phyloP scores from a whole-genome alignment of 2,797 vertebrate genomes.

The Sebastes matsubarae region DNA sequence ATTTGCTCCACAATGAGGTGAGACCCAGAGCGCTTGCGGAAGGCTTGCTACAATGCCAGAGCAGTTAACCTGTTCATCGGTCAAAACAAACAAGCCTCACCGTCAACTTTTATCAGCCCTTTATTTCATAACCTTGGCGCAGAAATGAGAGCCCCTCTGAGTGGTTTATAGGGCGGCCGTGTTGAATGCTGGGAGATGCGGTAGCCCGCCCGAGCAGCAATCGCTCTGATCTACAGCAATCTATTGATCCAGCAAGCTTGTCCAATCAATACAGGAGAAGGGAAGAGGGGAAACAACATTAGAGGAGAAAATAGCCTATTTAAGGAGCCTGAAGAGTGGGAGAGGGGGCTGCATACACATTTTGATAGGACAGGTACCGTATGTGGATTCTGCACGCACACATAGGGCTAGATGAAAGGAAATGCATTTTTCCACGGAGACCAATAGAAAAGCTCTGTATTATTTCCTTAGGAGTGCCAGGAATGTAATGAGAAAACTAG shows the following conservation, averaged over 20 bases:
- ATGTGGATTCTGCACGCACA: constrained; percentile 47
- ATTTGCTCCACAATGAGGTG: constrained; percentile 78
- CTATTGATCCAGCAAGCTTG: constrained; percentile 78
- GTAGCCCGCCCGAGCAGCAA: constrained; percentile 61
- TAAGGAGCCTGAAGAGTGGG: constrained; percentile 59
- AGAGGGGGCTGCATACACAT: constrained; percentile 37
- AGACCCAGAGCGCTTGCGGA: constrained; percentile 54
- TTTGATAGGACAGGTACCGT: constrained; percentile 56
- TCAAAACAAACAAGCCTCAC: constrained; percentile 77
- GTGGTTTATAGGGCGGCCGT: constrained; percentile 50
- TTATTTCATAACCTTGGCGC: constrained; percentile 73
- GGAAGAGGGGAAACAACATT: constrained; percentile 78
- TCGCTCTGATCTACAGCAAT: constrained; percentile 81
- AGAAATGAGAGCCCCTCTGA: constrained; percentile 64
- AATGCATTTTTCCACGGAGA: constrained; percentile 63
- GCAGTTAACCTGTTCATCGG: constrained; percentile 78
- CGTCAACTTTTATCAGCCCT: constrained; percentile 71
- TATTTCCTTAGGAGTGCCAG: constrained; percentile 68
- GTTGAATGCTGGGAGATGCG: constrained; percentile 66
- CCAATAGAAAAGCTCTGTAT: constrained; percentile 66
- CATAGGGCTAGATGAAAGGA: constrained; percentile 53
- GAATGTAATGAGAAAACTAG: constrained; percentile 75
- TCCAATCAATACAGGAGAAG: constrained; percentile 79
- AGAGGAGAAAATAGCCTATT: constrained; percentile 80
- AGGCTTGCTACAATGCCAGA: constrained; percentile 62